Base-by-base conservation (phyloP, 2,797 vertebrate species). In the Syngnathus rostellatus region DNA sequence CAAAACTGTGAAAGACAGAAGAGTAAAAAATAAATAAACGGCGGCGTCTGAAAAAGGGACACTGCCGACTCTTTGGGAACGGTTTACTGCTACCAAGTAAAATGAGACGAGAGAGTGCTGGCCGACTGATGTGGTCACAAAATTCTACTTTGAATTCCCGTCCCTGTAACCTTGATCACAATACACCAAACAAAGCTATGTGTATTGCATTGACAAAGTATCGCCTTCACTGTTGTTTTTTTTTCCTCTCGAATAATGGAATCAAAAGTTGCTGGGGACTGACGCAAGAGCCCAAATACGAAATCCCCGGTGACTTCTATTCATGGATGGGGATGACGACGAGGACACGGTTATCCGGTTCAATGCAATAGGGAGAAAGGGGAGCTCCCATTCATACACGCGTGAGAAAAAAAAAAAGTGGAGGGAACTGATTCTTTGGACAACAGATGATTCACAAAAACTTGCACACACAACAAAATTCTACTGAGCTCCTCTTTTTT, bases 311-410 rank as follows among this genome's bases (percentile, higher is more conserved):
- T 45, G 60, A 62, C 40, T 62, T 62, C 60, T 62, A 23, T 62
- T 45, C 21, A 45, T 2, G 21, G 41, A 25, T 8, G 21, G 60
- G 9, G 40, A 62, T 23, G 40, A 62, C 40, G 21, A 62, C 41
- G 25, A 62, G 25, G 60, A 62, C 25, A 45, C 5, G 60, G 6
- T 62, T 62, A 45, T 62, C 60, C 21, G 25, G 21, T 62, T 62
- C 40, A 62, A 62, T 45, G 60, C 21, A 25, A 45, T 21, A 16
- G 16, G 6, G 25, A 45, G 60, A 62, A 62, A 62, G 60, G 21
- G 41, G 60, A 62, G 60, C 60, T 62, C 60, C 60, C 41, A 62
- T 62, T 62, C 41, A 62, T 25, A 45, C 10, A 43, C 21, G 21
- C 5, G 21, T 25, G 60, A 25, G 60, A 45, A 62, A 9, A 31